These are phyloP conservation scores for Lucilia cuprina DNA, from an alignment of 1,140 invertebrate species.

Conservation along the genomic window DNA sequence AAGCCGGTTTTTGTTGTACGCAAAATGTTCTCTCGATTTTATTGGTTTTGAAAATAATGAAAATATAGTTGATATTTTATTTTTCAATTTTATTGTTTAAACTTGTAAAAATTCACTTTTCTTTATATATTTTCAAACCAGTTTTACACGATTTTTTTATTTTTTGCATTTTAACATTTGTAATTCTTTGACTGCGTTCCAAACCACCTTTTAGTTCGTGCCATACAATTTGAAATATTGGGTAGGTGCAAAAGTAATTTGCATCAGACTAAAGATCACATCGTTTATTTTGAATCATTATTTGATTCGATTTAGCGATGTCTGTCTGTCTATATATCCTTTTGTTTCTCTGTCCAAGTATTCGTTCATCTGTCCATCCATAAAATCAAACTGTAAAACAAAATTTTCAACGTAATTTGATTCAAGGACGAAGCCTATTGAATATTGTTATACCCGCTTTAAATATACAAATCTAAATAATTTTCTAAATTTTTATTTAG, in stretches of 20 bases:
- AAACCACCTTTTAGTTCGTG: neutral
- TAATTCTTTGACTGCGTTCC: neutral
- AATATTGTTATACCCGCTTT: too few species aligned
- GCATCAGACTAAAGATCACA: too few species aligned
- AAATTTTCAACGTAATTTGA: too few species aligned
- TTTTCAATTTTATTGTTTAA: neutral
- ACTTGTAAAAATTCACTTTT: neutral
- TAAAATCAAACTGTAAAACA: too few species aligned
- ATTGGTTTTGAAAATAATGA: neutral
- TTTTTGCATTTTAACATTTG: constrained; percentile 5
- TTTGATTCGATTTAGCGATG: too few species aligned
- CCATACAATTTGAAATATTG: neutral
- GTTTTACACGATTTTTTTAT: neutral
- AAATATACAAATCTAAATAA: too few species aligned
- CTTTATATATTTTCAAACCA: constrained; percentile 1
- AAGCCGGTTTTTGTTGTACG: neutral
- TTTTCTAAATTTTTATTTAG: too few species aligned
- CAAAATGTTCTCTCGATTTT: neutral
- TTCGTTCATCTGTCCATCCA: too few species aligned
- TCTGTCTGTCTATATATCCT: too few species aligned
- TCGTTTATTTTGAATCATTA: too few species aligned
- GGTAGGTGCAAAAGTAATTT: neutral
- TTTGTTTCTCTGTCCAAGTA: too few species aligned
- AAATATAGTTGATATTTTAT: neutral
- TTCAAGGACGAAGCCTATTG: too few species aligned